A percentile compares a stretch with the other conserved stretches of the same genome.
Evolutionary conservation across 2,113 vertebrate genomes (phyloP).

Genomic region (Melanocharis versteri): DNA sequence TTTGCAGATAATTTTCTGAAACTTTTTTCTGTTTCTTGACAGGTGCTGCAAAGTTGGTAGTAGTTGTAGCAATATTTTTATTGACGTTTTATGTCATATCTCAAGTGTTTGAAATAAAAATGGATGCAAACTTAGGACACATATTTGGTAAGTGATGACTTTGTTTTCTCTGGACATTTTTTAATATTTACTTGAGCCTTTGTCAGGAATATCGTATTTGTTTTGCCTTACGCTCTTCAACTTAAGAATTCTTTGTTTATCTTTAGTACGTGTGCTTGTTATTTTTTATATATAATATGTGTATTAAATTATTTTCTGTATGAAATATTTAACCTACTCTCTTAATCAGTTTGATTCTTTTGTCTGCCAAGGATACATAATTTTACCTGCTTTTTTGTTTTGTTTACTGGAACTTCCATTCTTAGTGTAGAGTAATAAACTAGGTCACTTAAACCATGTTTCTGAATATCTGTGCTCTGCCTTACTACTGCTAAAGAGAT

Average conservation of each 20-base stretch:
- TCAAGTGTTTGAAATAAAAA: conserved; percentile 89
- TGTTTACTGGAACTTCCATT: neutral
- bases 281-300: neutral
- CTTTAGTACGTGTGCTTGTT: neutral
- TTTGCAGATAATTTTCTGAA: neutral
- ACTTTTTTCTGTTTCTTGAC: neutral
- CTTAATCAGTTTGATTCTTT: neutral
- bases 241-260: neutral
- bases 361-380: neutral
- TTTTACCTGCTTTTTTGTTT: neutral
- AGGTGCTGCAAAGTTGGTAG: conserved; percentile 85
- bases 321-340: neutral
- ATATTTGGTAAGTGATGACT: conserved; percentile 82
- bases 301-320: neutral
- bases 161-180: neutral
- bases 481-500: neutral
- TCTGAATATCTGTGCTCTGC: neutral
- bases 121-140: conserved; percentile 80
- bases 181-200: neutral
- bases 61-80: conserved; percentile 79
- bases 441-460: rapidly evolving
- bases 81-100: conserved; percentile 87
- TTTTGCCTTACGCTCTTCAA: neutral
- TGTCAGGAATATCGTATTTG: rapidly evolving
- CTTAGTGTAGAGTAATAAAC: neutral